Base-by-base conservation (phyloP, 1,140 invertebrate genomes). In the Antheraea mylitta region DNA sequence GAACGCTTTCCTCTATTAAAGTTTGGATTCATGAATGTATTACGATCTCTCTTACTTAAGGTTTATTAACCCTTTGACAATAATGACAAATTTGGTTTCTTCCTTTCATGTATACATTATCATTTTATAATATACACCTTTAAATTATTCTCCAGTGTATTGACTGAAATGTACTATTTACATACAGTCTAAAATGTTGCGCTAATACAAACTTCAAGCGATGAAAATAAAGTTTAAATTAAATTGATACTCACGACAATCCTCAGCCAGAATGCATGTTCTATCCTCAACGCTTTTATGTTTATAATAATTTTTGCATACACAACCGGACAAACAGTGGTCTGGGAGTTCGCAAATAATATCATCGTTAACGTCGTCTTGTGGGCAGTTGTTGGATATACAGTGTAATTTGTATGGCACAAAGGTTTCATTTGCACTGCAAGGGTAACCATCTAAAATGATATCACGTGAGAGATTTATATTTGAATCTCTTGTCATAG, bases 211-310 rank as follows among this genome's bases (percentile, higher is more conserved):
- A 16, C 11, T 53, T 53, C 16, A 42, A 42, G 2, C 3, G 38
- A 42, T 42, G 7, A 42, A 42, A 42, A 42, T 42, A 11, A 42
- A 42, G 11, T 42, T 10, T 13, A 16, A 16, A 6, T 13, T 53
- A 53, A 53, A 53, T 53, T 53, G 13, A 42, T 13, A 72, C 70
- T 72, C 58, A 68, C 70, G 62, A 48, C 70, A 72, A n/a, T 65
- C 67, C 19, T 45, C 13, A 22, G 70, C 62, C 1, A 58, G 38
- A 48, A 72, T 68, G 45, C 70, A 72, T 37, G 30, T 42, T 18
- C 38, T 45, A 19, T 72, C 70, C 8, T 60, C 18, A 6, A 11
- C 10, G 22, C 66, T 72, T 61, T n/a, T 65, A 13, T 16, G 42
- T 42, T 38, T 65, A 30, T 72, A 66, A n/a, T 68, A 64, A 18